These are phyloP conservation scores for Zele albiditarsus DNA, from an alignment of 2,888 invertebrate species.

Conservation along the genomic window DNA sequence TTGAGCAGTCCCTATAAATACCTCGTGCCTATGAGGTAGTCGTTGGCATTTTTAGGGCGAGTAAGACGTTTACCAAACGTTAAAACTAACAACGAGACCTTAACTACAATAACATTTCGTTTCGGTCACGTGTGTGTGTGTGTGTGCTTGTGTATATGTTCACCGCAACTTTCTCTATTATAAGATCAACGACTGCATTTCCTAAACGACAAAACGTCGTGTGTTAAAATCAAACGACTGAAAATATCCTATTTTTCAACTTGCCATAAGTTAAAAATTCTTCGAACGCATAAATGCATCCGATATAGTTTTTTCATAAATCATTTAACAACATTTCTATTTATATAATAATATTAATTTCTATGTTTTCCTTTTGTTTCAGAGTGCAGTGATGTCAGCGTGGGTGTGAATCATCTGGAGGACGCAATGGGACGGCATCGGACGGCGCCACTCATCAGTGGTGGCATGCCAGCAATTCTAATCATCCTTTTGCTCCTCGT, in stretches of 20 bases:
- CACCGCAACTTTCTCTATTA: conserved; percentile 47
- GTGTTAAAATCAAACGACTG: background rate
- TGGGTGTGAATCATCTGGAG: conserved; percentile 54
- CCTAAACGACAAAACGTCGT: background rate
- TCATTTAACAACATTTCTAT: background rate
- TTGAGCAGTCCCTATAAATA: conserved; percentile 64
- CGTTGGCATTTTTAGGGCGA: conserved; percentile 31
- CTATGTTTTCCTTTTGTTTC: conserved; percentile 53
- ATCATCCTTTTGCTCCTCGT: conserved; percentile 47
- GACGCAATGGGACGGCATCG: conserved; percentile 57
- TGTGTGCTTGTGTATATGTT: conserved; percentile 57
- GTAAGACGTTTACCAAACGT: conserved; percentile 65
- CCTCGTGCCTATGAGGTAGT: conserved; percentile 48
- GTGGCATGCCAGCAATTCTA: conserved; percentile 50
- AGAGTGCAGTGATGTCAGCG: conserved; percentile 65
- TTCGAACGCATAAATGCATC: background rate
- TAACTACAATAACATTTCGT: conserved; percentile 71
- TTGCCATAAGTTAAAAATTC: conserved; percentile 2
- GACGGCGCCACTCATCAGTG: conserved; percentile 53
- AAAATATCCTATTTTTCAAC: background rate
- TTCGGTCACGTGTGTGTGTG: conserved; percentile 71
- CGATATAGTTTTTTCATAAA: background rate
- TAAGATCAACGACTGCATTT: conserved; percentile 32
- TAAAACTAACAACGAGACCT: conserved; percentile 66
- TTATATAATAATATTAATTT: conserved; percentile 6